Conservation (phyloP, 2,113 vertebrate genomes). For the Microtus pennsylvanicus region DNA sequence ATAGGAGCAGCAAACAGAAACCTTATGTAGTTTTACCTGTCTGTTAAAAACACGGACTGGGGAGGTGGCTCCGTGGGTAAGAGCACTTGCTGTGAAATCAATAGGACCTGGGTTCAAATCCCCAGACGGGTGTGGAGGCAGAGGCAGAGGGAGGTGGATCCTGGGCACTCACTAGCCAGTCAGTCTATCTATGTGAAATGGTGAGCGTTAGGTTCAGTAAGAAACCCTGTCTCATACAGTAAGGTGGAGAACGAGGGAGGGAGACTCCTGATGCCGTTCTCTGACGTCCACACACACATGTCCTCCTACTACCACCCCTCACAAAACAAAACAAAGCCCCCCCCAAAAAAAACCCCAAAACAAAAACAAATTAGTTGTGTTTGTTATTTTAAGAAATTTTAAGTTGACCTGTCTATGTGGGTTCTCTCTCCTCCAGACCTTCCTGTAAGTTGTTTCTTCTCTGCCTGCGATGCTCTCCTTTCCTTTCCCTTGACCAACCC, state of each 20-base stretch:
- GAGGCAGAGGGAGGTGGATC: not conserved
- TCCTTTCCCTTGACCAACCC: not conserved
- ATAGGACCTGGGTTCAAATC: not conserved
- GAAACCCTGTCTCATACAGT: not conserved
- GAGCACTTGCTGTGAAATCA: not conserved
- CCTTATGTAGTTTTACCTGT: not conserved
- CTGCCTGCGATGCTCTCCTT: not conserved
- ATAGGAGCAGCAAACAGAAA: not conserved
- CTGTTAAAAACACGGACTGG: not conserved
- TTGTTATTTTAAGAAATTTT: not conserved
- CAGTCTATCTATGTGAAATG: not conserved
- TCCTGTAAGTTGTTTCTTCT: not conserved
- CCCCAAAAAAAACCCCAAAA: not conserved
- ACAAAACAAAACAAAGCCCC: not conserved
- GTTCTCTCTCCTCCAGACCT: fast-evolving
- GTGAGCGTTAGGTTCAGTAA: not conserved
- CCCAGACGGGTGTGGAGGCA: not conserved
- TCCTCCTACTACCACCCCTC: fast-evolving
- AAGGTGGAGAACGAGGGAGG: too few species aligned
- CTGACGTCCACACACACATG: too few species aligned
- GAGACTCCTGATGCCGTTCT: too few species aligned
- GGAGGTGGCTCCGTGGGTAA: not conserved
- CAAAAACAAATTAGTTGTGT: too few species aligned
- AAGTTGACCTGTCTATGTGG: not conserved
- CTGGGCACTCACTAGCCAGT: not conserved